Evolutionary conservation across 2,888 invertebrate species (phyloP), one percentile per base, ranked within the genome.

Genomic region (Graphium colonna): DNA sequence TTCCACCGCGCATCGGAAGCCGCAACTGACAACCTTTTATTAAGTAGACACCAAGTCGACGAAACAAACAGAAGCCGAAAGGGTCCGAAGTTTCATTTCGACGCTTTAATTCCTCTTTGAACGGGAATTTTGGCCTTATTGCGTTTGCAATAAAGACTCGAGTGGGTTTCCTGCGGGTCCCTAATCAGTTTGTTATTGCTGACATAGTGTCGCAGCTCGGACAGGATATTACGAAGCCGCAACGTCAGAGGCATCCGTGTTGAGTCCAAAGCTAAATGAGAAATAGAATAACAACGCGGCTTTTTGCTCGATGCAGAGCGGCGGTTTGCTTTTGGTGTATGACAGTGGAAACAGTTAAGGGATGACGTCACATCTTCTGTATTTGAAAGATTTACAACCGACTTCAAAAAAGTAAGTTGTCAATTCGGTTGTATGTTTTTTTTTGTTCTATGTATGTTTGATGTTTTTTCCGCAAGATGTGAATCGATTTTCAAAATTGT

Each of bases 211-310:
- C 69, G 68, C 67, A 57, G 73, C 63, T 78, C 79, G 75, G 77
- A 78, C 87, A 84, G 87, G 87, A 88, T 86, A 88, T 88, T 88
- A 81, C 85, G 73, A 75, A 82, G 75, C 82, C 81, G 66, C 82
- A 72, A 63, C 68, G 84, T 82, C 86, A 81, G 71, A 71, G 69
- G 73, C 83, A 83, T 68, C 78, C 79, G 77, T 72, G 77, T 73
- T 72, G 70, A 73, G 75, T 71, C 68, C 69, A 64, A 60, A 69
- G 75, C 77, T 72, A 81, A 84, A 86, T 84, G 84, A 86, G 83
- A 82, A 83, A 84, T 80, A 77, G 68, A 76, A 77, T 77, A 69
- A 65, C 64, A 57, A 52, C 53, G 52, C 26, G 46, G 17, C 55
- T 59, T 59, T 57, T 57, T 57, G 49, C 52, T 51, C 17, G 50